These are phyloP conservation scores for Forbesichthys agassizii DNA, from an alignment of 2,113 vertebrate genomes.

Conservation along the genomic window DNA sequence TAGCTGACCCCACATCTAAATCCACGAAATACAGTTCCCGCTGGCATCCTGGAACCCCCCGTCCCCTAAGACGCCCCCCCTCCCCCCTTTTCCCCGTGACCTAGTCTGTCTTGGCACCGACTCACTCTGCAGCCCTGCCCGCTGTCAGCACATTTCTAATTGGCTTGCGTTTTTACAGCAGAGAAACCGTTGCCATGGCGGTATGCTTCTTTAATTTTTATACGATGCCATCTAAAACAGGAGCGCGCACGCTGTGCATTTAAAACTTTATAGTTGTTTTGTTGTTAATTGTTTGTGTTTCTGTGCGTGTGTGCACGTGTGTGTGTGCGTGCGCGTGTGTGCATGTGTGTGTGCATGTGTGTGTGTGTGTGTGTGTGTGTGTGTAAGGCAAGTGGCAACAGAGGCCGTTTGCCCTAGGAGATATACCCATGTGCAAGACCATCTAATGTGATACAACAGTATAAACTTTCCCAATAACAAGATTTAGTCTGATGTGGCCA, in stretches of 20 bases:
- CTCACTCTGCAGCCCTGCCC: constrained; percentile 55
- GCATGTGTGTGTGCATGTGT: no score
- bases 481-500: no score
- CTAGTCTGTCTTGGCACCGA: constrained; percentile 53
- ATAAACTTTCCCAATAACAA: no score
- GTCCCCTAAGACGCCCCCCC: constrained; percentile 20
- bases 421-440: no score
- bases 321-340: not conserved
- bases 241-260: constrained; percentile 8
- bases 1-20: not conserved
- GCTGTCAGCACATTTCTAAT: constrained; percentile 71
- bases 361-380: not conserved
- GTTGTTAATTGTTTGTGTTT: constrained; percentile 21
- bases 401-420: not conserved
- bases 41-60: constrained; percentile 34
- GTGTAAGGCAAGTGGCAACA: constrained; percentile 28
- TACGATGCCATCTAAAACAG: constrained; percentile 38
- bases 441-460: no score
- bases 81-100: constrained; percentile 40
- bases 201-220: constrained; percentile 57
- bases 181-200: constrained; percentile 61
- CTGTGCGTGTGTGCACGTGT: no score
- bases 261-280: not conserved
- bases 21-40: no score
- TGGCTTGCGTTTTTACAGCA: constrained; percentile 56